A percentile compares a stretch with the other conserved stretches of the same genome.
phyloP scores from a whole-genome alignment of 2,113 vertebrate species.

The Seriola rivoliana region DNA sequence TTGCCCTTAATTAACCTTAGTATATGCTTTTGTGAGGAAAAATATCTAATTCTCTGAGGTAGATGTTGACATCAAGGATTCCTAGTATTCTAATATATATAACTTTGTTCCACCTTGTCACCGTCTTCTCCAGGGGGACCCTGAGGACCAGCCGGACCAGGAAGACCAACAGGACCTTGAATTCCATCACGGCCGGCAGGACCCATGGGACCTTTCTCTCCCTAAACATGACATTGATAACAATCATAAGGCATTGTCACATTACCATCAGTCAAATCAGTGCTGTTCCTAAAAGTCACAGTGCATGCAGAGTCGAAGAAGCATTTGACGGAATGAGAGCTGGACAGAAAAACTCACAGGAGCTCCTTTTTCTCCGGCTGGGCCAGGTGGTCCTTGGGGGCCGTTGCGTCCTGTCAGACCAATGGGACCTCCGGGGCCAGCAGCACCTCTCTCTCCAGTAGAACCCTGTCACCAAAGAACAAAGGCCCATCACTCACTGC shows the following conservation, averaged over 20 bases:
- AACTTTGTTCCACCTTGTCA: constrained; percentile 89
- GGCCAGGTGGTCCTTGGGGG: constrained; percentile 94
- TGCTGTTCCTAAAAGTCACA: neutral
- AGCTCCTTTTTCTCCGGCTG: constrained; percentile 96
- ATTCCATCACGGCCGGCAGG: constrained; percentile 96
- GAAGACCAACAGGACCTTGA: constrained; percentile 97
- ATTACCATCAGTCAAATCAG: neutral
- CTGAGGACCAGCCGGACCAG: constrained; percentile 95
- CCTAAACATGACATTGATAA: constrained; percentile 79
- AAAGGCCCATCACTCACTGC: constrained; percentile 32
- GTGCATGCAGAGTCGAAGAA: neutral
- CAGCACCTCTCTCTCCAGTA: constrained; percentile 93
- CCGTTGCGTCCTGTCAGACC: constrained; percentile 95
- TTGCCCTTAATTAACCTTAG: neutral
- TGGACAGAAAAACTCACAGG: constrained; percentile 87
- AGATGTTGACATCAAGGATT: neutral
- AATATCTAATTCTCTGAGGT: neutral
- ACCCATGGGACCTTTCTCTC: constrained; percentile 96
- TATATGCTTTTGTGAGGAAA: neutral
- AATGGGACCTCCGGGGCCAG: constrained; percentile 94
- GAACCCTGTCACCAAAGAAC: constrained; percentile 88
- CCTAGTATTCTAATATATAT: neutral
- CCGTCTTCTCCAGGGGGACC: constrained; percentile 97
- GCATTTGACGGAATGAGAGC: neutral
- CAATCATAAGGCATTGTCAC: neutral